phyloP scores from a whole-genome alignment of 1,140 invertebrate genomes.

The Trachymyrmex cornetzi region DNA sequence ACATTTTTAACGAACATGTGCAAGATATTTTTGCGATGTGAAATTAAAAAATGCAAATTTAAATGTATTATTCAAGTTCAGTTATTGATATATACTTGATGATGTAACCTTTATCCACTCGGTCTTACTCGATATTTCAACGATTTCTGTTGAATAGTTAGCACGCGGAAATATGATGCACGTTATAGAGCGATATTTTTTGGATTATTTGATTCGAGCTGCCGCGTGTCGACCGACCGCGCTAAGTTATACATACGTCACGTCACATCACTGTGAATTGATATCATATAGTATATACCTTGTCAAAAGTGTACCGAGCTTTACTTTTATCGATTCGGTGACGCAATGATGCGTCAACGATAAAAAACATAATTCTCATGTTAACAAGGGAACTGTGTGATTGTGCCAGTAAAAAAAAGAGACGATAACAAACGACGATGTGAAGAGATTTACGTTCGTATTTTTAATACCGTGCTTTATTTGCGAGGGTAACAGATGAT shows the following conservation, averaged over 20 bases:
- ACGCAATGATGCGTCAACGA: neutral
- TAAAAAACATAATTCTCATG: neutral
- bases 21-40: neutral
- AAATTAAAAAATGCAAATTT: constrained; percentile 8
- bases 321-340: constrained; percentile 6
- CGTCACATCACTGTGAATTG: constrained; percentile 25
- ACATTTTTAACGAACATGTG: neutral
- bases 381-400: neutral
- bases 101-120: constrained; percentile 28
- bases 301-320: constrained; percentile 22
- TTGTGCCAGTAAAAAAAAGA: neutral
- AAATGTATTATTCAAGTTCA: neutral
- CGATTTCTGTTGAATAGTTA: neutral
- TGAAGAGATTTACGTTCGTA: constrained; percentile 19
- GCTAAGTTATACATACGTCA: constrained; percentile 35
- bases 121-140: constrained; percentile 35
- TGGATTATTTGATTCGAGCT: constrained; percentile 29
- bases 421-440: neutral
- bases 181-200: constrained; percentile 21
- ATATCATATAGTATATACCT: constrained; percentile 7
- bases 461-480: constrained; percentile 23
- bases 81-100: neutral
- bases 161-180: constrained; percentile 27
- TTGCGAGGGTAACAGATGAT: constrained; percentile 17
- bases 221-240: no score